Base-by-base conservation (phyloP, 2,797 vertebrate genomes). In the Melanotaenia boesemani region DNA sequence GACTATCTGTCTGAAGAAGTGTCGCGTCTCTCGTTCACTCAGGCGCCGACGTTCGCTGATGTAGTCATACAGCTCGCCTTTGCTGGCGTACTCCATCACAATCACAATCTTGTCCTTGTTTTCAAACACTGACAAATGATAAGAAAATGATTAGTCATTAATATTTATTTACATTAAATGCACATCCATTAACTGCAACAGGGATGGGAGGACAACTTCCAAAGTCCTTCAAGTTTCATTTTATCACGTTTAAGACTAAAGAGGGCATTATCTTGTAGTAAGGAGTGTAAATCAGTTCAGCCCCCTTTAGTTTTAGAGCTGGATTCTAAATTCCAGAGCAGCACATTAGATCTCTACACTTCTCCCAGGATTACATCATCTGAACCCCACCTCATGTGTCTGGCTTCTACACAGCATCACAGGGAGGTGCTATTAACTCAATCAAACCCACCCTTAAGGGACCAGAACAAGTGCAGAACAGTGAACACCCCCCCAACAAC, bases 81-180 rank as follows among this genome's bases (percentile, higher is more conserved):
- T 98, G 88, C 97, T 98, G 76, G 98, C 98, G 0, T 98, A 99
- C 78, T 99, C 98, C 98, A 99, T 99, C 93, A 99, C 98, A 74
- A 99, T 99, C 88, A 99, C 97, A 74, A 99, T 99, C 94, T 99
- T 99, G 92, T 99, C 98, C 88, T 98, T 98, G 92, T 99, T 99
- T 93, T 99, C 98, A 80, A 99, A 99, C 93, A 99, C 98, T 99
- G 90, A 65, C 74, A 83, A 85, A 72, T 63, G 85, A 88, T 59
- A 70, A 68, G 64, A 82, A 64, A 69, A 74, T 48, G 74, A 24
- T 66, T 22, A 62, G 24, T 16, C 18, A 30, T 81, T 67, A 58
- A 48, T 67, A 56, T 61, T 18, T 10, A 11, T 16, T 39, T 22
- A 55, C n/a, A 68, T 61, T 54, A 72, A 10, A 83, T 26, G 56